phyloP scores from a whole-genome alignment of 1,140 invertebrate genomes.

The Drosophila aff. region DNA sequence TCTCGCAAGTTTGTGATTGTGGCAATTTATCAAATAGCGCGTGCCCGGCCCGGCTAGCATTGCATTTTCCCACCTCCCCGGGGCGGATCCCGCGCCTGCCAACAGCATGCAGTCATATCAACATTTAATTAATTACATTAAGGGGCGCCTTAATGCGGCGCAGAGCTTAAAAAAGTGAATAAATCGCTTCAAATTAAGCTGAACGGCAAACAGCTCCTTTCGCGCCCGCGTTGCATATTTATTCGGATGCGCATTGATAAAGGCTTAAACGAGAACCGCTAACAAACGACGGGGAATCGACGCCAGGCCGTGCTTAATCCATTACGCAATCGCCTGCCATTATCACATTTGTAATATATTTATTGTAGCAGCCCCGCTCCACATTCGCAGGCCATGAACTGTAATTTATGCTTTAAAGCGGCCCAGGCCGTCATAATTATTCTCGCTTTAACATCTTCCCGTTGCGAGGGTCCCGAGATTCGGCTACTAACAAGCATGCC shows the following conservation, averaged over 20 bases:
- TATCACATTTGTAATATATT: slow-evolving; percentile 76
- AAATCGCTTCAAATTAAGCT: slow-evolving; percentile 74
- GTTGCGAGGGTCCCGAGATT: slow-evolving; percentile 40
- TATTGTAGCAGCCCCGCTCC: slow-evolving; percentile 43
- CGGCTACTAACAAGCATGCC: slow-evolving; percentile 67
- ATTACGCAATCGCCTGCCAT: slow-evolving; percentile 73
- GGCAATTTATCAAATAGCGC: slow-evolving; percentile 72
- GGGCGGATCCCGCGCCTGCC: slow-evolving; percentile 15
- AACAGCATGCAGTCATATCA: slow-evolving; percentile 30
- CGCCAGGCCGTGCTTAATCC: slow-evolving; percentile 59
- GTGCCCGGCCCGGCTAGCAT: slow-evolving; percentile 29
- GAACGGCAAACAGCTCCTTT: slow-evolving; percentile 60
- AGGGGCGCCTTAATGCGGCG: slow-evolving; percentile 11
- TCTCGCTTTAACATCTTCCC: slow-evolving; percentile 7
- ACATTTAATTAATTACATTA: slow-evolving; percentile 56
- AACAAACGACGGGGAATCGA: slow-evolving; percentile 51
- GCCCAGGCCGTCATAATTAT: slow-evolving; percentile 27
- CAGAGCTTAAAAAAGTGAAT: slow-evolving; percentile 57
- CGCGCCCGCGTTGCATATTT: slow-evolving; percentile 27
- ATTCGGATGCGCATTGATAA: slow-evolving; percentile 67
- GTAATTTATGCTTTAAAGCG: slow-evolving; percentile 30
- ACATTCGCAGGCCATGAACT: slow-evolving; percentile 11
- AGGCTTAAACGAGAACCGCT: slow-evolving; percentile 63
- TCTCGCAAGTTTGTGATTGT: slow-evolving; percentile 56
- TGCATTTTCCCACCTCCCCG: slow-evolving; percentile 20